These are phyloP conservation scores for Syrrhaptes paradoxus DNA, from an alignment of 2,113 vertebrate species.

Conservation along the genomic window DNA sequence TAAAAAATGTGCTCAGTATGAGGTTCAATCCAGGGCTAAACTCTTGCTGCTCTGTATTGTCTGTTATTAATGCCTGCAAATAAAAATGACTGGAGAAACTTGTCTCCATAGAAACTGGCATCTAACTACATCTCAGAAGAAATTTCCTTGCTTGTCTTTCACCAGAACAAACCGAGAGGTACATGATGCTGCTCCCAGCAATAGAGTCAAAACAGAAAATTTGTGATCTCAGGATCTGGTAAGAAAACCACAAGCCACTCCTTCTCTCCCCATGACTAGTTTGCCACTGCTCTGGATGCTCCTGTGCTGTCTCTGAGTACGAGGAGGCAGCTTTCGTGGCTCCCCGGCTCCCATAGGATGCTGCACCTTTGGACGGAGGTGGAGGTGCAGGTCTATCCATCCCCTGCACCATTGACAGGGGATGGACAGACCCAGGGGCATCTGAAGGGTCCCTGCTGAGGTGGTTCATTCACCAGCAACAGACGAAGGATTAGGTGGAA, in stretches of 20 bases:
- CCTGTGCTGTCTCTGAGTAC: background rate
- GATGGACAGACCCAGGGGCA: background rate
- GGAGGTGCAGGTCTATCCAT: no score
- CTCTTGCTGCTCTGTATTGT: conserved; percentile 46
- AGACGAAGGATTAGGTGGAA: background rate
- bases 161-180: background rate
- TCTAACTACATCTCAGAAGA: conserved; percentile 51
- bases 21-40: conserved; percentile 58
- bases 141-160: conserved; percentile 28
- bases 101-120: conserved; percentile 68
- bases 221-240: background rate
- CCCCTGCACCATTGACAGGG: background rate
- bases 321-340: background rate
- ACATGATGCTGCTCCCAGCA: background rate
- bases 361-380: background rate
- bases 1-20: conserved; percentile 6
- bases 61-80: conserved; percentile 56
- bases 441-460: background rate
- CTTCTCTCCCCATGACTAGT: background rate
- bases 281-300: background rate
- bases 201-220: background rate
- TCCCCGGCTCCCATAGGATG: background rate
- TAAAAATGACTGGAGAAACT: conserved; percentile 56
- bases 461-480: background rate
- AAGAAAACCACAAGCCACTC: background rate